These are phyloP conservation scores for Urocynchramus pylzowi DNA, from an alignment of 2,113 vertebrate species.

Conservation along the genomic window DNA sequence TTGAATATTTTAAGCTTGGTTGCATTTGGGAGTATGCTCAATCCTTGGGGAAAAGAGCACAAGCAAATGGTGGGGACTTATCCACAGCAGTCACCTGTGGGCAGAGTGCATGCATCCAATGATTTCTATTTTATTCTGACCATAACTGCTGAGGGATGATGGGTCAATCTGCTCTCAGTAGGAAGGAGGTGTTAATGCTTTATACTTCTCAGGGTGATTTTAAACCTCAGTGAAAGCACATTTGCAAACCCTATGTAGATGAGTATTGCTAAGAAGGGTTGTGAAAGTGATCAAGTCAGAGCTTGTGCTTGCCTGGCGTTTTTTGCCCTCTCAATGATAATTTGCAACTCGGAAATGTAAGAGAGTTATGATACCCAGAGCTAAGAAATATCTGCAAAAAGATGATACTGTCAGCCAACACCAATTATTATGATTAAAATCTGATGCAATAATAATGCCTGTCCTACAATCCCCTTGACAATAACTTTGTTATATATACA, in stretches of 20 bases:
- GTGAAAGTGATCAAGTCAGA: neutral
- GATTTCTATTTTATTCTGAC: neutral
- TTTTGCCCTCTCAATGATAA: neutral
- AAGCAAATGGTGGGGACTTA: neutral
- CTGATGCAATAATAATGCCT: neutral
- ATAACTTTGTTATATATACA: neutral
- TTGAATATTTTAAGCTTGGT: neutral
- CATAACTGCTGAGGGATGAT: neutral
- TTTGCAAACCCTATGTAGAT: neutral
- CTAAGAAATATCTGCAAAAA: neutral
- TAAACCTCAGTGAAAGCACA: neutral
- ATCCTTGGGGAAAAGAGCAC: neutral
- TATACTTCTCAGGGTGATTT: neutral
- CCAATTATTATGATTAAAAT: neutral
- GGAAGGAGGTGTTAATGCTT: neutral
- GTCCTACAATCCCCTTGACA: neutral
- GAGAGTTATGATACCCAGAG: neutral
- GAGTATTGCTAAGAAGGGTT: neutral
- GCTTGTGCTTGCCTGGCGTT: neutral
- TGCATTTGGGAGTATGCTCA: neutral
- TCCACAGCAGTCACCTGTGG: accelerated
- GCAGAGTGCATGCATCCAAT: too few species aligned
- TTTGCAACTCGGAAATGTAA: neutral
- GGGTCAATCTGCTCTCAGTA: neutral
- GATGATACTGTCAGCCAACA: neutral